These are phyloP conservation scores for Cartodere bifasciata DNA, from an alignment of 2,888 invertebrate species.

Conservation along the genomic window DNA sequence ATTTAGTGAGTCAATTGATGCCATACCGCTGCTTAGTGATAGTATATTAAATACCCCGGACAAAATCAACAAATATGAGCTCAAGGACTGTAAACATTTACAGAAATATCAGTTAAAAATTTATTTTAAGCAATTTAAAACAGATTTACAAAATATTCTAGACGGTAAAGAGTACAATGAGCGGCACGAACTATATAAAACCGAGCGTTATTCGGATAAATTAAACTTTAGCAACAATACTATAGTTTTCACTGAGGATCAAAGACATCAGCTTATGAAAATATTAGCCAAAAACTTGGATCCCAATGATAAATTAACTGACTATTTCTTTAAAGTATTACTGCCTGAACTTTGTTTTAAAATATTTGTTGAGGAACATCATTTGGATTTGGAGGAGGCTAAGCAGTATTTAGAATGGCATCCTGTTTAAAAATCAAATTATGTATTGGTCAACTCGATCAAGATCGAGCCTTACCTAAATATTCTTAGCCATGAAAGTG, in stretches of 20 bases:
- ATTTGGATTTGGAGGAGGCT: slow-evolving; percentile 6
- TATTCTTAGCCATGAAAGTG: too few species aligned
- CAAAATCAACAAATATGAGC: slow-evolving; percentile 2
- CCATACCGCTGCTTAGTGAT: slow-evolving; percentile 6
- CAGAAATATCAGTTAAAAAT: slow-evolving; percentile 13
- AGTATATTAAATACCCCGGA: too few species aligned
- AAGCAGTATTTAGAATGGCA: slow-evolving; percentile 8
- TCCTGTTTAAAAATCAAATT: too few species aligned
- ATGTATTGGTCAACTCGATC: too few species aligned
- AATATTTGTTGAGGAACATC: slow-evolving; percentile 9
- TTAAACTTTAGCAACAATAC: slow-evolving; percentile 24
- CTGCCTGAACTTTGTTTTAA: slow-evolving; percentile 10
- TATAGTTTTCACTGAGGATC: slow-evolving; percentile 20
- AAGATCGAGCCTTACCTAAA: too few species aligned
- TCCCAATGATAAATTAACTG: slow-evolving; percentile 11
- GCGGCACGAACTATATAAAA: slow-evolving; percentile 5
- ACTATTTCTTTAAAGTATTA: slow-evolving; percentile 11
- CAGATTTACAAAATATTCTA: slow-evolving; percentile 9
- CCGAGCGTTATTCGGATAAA: slow-evolving; percentile 12
- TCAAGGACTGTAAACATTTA: slow-evolving; percentile 20
- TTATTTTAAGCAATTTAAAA: slow-evolving; percentile 16
- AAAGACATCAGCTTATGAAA: slow-evolving; percentile 7
- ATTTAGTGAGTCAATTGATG: slow-evolving; percentile 12
- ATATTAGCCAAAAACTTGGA: slow-evolving; percentile 6
- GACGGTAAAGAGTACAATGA: slow-evolving; percentile 3